phyloP scores from a whole-genome alignment of 2,113 vertebrate genomes.

The Cepphus grylle region DNA sequence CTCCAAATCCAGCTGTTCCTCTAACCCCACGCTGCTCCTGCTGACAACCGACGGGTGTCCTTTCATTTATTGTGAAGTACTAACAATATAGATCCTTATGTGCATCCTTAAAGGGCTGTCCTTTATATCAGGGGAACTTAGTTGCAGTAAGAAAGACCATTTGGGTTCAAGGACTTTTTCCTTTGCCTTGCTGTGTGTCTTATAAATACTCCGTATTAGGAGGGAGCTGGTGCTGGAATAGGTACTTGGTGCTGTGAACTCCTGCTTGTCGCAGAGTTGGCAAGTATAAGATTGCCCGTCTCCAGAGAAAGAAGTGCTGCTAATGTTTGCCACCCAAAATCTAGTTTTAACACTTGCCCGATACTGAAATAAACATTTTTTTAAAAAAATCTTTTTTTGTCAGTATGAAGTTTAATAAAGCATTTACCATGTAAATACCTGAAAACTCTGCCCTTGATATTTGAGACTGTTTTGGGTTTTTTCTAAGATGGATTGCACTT shows the following conservation, averaged over 20 bases:
- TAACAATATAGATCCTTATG: accelerated
- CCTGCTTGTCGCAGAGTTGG: neutral
- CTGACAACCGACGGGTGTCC: neutral
- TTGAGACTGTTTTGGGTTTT: neutral
- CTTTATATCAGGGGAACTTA: accelerated
- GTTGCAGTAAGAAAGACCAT: neutral
- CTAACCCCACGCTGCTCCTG: neutral
- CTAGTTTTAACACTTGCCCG: neutral
- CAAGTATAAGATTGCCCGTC: too few species aligned
- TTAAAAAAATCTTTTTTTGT: neutral
- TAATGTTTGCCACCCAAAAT: neutral
- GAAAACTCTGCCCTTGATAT: neutral
- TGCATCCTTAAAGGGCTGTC: neutral
- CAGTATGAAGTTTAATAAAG: neutral
- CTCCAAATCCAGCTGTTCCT: neutral
- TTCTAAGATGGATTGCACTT: neutral
- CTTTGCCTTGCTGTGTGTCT: neutral
- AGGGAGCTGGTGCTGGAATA: neutral
- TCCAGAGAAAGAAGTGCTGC: neutral
- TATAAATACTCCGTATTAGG: accelerated
- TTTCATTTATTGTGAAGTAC: neutral
- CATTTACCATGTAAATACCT: neutral
- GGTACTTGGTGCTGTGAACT: neutral
- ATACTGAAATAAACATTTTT: neutral
- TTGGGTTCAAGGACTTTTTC: neutral